These are phyloP conservation scores for Mystacides longicornis DNA, from an alignment of 2,888 invertebrate species.

Conservation along the genomic window DNA sequence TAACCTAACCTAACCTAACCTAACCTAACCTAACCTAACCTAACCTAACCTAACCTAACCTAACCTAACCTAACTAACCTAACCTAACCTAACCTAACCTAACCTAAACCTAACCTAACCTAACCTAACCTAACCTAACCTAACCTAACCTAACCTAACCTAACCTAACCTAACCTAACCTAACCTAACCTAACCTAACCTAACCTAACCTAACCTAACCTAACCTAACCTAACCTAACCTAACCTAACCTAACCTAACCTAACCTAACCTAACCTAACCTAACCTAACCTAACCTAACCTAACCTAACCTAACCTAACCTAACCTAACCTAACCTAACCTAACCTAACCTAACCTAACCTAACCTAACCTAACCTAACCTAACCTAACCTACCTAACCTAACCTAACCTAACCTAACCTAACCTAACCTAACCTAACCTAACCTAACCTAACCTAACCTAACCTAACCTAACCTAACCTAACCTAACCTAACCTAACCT, in stretches of 20 bases:
- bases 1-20: conserved; percentile 26
- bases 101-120: no score
- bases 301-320: conserved; percentile 15
- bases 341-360: conserved; percentile 26
- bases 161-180: conserved; percentile 60
- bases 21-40: conserved; percentile 26
- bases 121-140: conserved; percentile 26
- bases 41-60: conserved; percentile 26
- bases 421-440: neutral
- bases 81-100: conserved; percentile 26
- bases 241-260: conserved; percentile 13
- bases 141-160: conserved; percentile 23
- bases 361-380: conserved; percentile 23
- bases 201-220: conserved; percentile 25
- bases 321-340: conserved; percentile 27
- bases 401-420: conserved; percentile 19
- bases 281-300: conserved; percentile 24
- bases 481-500: no score
- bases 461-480: no score
- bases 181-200: conserved; percentile 25
- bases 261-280: conserved; percentile 20
- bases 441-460: no score
- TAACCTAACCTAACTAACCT: conserved; percentile 25
- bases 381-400: no score
- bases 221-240: conserved; percentile 23